Percentiles rank a stretch among this genome's conserved stretches.
These are phyloP conservation scores for Oreohelix idahoensis DNA, from an alignment of 1,140 invertebrate species.

Conservation along the genomic window DNA sequence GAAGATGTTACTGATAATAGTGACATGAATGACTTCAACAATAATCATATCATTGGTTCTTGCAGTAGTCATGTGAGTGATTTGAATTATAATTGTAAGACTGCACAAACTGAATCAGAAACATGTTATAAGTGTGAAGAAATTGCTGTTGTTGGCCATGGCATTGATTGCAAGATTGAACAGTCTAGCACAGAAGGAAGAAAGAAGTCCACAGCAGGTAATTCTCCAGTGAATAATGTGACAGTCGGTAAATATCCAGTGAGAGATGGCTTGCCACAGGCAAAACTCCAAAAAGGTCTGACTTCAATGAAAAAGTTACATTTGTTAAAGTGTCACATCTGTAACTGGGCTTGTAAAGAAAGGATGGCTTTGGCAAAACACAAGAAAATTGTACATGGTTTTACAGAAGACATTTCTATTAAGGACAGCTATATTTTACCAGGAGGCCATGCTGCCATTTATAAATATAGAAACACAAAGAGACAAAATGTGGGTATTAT, in stretches of 20 bases:
- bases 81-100: too few species aligned
- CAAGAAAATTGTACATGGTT: slow-evolving; percentile 5
- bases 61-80: neutral
- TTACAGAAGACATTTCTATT: neutral
- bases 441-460: neutral
- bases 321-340: slow-evolving; percentile 52
- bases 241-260: too few species aligned
- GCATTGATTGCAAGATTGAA: neutral
- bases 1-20: too few species aligned
- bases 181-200: neutral
- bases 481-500: too few species aligned
- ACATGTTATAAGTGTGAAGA: too few species aligned
- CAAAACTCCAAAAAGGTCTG: neutral
- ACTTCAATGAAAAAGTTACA: neutral
- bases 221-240: neutral
- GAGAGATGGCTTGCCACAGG: neutral
- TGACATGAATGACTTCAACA: slow-evolving; percentile 20
- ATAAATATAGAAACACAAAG: neutral
- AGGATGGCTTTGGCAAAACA: slow-evolving; percentile 44
- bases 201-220: neutral
- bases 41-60: slow-evolving; percentile 12
- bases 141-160: neutral
- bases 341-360: slow-evolving; percentile 49
- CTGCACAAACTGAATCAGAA: too few species aligned
- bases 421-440: neutral